A percentile compares a stretch with the other conserved stretches of the same genome.
phyloP scores from a whole-genome alignment of 2,113 vertebrate genomes.

The Nothoprocta perdicaria region DNA sequence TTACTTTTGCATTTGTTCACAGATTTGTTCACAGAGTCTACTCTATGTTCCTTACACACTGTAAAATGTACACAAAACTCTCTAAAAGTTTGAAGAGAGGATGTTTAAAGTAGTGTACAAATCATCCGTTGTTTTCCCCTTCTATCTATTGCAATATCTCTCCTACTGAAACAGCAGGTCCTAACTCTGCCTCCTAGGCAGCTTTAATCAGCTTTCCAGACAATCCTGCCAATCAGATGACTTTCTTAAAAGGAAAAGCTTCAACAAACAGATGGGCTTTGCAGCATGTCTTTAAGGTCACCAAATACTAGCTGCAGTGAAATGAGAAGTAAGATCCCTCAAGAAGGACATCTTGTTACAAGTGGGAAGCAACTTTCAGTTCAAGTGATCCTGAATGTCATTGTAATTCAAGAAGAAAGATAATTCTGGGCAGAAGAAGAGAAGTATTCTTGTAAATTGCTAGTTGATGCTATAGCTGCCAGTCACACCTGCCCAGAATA shows the following conservation, averaged over 20 bases:
- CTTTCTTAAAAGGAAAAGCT: neutral
- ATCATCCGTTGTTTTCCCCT: neutral
- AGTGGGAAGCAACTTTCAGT: conserved; percentile 31
- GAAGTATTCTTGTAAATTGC: neutral
- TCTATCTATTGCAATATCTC: neutral
- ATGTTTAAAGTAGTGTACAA: neutral
- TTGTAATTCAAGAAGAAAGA: conserved; percentile 18
- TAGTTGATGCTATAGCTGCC: conserved; percentile 4
- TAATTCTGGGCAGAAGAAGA: conserved; percentile 7
- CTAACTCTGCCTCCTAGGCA: neutral
- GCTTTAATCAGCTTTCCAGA: neutral
- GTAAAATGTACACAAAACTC: neutral
- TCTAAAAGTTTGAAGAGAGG: neutral
- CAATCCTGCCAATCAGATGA: neutral
- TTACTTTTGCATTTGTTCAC: neutral
- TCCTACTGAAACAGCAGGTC: neutral
- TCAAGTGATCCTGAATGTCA: conserved; percentile 39
- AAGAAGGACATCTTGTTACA: conserved; percentile 33
- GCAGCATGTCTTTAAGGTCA: conserved; percentile 45
- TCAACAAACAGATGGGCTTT: conserved; percentile 45
- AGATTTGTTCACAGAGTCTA: neutral
- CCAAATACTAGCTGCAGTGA: conserved; percentile 10
- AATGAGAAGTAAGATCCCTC: conserved; percentile 29
- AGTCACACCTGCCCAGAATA: conserved; percentile 24
- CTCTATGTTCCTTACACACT: neutral